Percentiles rank a stretch among this genome's conserved stretches.
These are phyloP conservation scores for Pegoplata infirma DNA, from an alignment of 2,888 invertebrate species.

Conservation along the genomic window DNA sequence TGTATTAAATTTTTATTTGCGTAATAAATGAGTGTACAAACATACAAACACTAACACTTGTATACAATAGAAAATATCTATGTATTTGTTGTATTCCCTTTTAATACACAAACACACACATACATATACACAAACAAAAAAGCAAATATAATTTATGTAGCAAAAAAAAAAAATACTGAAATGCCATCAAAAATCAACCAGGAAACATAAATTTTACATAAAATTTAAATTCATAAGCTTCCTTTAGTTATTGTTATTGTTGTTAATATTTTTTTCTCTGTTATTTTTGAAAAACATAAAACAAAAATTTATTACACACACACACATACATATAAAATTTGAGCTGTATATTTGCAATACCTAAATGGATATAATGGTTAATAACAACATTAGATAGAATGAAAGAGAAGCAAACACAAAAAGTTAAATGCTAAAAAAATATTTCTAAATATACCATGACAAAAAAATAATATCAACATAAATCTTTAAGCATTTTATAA, in stretches of 20 bases:
- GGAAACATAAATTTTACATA: slow-evolving; percentile 62
- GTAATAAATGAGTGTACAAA: slow-evolving; percentile 8
- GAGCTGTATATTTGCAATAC: too few species aligned
- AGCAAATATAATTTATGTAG: slow-evolving; percentile 11
- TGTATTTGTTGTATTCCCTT: too few species aligned
- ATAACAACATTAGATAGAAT: not conserved
- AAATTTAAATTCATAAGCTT: slow-evolving; percentile 61
- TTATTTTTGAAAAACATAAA: too few species aligned
- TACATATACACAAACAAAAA: not conserved
- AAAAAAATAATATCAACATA: slow-evolving; percentile 37
- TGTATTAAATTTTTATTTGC: slow-evolving; percentile 1
- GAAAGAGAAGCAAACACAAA: not conserved
- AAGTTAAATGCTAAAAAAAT: slow-evolving; percentile 30
- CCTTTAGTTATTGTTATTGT: slow-evolving; percentile 52
- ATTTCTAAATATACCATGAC: slow-evolving; percentile 37
- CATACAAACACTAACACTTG: not conserved
- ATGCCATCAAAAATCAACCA: slow-evolving; percentile 56
- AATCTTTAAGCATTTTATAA: slow-evolving; percentile 1
- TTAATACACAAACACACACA: too few species aligned
- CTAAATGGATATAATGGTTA: not conserved
- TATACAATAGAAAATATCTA: slow-evolving; percentile 8
- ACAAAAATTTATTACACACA: too few species aligned
- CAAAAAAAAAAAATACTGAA: slow-evolving; percentile 17
- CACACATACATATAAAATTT: not conserved
- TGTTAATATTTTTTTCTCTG: not conserved